Conservation (phyloP, 1,140 invertebrate genomes). For the Zaprionus taronus region DNA sequence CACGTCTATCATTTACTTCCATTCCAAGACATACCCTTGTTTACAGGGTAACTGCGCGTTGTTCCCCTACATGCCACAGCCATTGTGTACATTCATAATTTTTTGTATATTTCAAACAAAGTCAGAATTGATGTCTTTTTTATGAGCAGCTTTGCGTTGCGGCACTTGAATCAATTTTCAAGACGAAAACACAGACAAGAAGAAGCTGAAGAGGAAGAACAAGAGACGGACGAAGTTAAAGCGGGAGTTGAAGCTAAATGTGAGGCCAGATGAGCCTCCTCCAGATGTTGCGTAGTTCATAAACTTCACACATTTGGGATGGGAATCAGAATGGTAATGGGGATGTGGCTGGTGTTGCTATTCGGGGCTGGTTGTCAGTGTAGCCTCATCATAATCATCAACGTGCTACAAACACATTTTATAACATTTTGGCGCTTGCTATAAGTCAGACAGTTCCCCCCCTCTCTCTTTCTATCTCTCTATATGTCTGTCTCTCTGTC, state of each 20-base stretch:
- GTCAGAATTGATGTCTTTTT: slow-evolving; percentile 79
- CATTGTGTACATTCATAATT: background rate
- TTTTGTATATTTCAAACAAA: slow-evolving; percentile 68
- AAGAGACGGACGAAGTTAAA: background rate
- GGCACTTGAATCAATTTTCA: slow-evolving; percentile 73
- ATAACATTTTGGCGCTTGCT: slow-evolving; percentile 72
- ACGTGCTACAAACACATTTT: slow-evolving; percentile 58
- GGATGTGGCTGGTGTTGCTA: background rate
- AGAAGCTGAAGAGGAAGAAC: background rate
- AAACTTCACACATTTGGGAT: slow-evolving; percentile 74
- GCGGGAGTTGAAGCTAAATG: background rate
- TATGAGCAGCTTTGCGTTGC: slow-evolving; percentile 62
- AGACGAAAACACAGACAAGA: background rate
- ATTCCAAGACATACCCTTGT: background rate
- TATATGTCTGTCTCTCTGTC: slow-evolving; percentile 4
- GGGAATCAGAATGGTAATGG: slow-evolving; percentile 16
- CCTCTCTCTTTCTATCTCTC: background rate
- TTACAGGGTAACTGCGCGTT: slow-evolving; percentile 23
- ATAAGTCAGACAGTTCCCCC: slow-evolving; percentile 6
- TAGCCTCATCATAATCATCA: slow-evolving; percentile 61
- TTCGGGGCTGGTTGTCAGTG: slow-evolving; percentile 4
- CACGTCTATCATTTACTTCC: background rate
- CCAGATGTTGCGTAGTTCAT: slow-evolving; percentile 72
- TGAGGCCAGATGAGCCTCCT: slow-evolving; percentile 14
- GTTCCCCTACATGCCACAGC: background rate